Evolutionary conservation across 2,888 invertebrate genomes (phyloP).

Genomic region (Heliconius cydno): DNA sequence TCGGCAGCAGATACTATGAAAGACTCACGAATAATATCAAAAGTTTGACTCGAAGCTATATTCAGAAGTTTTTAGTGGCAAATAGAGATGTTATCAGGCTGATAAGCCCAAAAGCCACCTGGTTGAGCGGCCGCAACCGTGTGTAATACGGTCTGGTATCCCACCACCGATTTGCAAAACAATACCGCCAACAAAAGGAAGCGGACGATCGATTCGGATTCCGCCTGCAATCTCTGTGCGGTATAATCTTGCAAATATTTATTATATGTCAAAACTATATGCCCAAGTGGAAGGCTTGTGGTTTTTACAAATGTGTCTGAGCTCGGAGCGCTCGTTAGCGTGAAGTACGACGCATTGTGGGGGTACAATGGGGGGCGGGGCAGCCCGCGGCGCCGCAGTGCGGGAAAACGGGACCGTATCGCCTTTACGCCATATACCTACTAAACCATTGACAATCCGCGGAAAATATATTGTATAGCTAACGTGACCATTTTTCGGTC

Average conservation of each 20-base stretch:
- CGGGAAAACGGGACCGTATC: slow-evolving; percentile 57
- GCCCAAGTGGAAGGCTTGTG: slow-evolving; percentile 81
- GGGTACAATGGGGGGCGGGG: slow-evolving; percentile 77
- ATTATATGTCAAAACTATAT: slow-evolving; percentile 84
- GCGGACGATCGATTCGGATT: slow-evolving; percentile 70
- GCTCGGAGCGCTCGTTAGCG: slow-evolving; percentile 82
- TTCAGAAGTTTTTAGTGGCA: slow-evolving; percentile 42
- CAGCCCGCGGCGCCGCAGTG: slow-evolving; percentile 68
- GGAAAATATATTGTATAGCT: slow-evolving; percentile 36
- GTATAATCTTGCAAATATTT: slow-evolving; percentile 82
- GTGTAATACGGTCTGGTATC: slow-evolving; percentile 73
- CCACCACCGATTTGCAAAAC: slow-evolving; percentile 58
- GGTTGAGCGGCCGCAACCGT: slow-evolving; percentile 67
- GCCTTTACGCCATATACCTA: slow-evolving; percentile 55
- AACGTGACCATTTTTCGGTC: no score
- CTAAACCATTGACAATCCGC: slow-evolving; percentile 69
- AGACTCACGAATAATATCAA: slow-evolving; percentile 28
- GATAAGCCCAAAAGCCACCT: slow-evolving; percentile 57
- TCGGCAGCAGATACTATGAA: not conserved
- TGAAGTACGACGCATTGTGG: slow-evolving; percentile 80
- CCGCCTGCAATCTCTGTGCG: slow-evolving; percentile 71
- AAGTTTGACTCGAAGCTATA: slow-evolving; percentile 37
- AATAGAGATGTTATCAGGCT: slow-evolving; percentile 47
- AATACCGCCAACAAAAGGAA: slow-evolving; percentile 68
- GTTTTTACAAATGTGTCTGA: slow-evolving; percentile 82